Conservation (phyloP, 2,113 vertebrate genomes). For the Ptychochromis oligacanthus region DNA sequence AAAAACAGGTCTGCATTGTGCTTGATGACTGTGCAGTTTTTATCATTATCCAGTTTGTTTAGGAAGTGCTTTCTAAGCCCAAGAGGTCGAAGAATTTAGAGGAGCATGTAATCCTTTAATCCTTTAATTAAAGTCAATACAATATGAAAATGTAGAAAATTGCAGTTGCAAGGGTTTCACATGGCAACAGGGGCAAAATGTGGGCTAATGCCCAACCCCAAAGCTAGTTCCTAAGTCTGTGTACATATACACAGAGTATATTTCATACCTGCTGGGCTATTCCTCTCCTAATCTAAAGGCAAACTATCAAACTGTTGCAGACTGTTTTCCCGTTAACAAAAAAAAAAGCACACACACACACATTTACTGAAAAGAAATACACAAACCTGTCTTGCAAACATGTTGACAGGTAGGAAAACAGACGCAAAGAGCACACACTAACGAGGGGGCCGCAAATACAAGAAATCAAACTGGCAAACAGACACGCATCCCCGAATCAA, state of each 20-base stretch:
- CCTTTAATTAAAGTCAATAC: constrained; percentile 73
- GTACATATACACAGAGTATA: background rate
- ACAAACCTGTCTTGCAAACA: constrained; percentile 32
- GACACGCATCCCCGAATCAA: background rate
- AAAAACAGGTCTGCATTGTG: constrained; percentile 32
- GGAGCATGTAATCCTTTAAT: constrained; percentile 69
- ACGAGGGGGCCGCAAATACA: constrained; percentile 23
- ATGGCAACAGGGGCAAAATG: background rate
- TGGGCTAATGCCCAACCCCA: background rate
- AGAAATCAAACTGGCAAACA: constrained; percentile 39
- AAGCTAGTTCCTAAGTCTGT: background rate
- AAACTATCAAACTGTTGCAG: background rate
- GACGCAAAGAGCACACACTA: background rate
- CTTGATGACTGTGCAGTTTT: constrained; percentile 44
- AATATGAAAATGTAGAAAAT: constrained; percentile 49
- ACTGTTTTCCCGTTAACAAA: constrained; percentile 5
- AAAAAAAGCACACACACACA: constrained; percentile 36
- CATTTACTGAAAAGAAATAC: constrained; percentile 50
- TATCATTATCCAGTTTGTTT: constrained; percentile 33
- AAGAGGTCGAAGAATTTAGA: constrained; percentile 53
- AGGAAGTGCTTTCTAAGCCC: constrained; percentile 45
- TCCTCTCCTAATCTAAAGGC: constrained; percentile 8
- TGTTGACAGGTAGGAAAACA: constrained; percentile 13
- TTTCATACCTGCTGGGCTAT: background rate
- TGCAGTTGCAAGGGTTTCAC: constrained; percentile 29